phyloP scores from a whole-genome alignment of 2,888 invertebrate species.

The Galerucella nymphaeae region DNA sequence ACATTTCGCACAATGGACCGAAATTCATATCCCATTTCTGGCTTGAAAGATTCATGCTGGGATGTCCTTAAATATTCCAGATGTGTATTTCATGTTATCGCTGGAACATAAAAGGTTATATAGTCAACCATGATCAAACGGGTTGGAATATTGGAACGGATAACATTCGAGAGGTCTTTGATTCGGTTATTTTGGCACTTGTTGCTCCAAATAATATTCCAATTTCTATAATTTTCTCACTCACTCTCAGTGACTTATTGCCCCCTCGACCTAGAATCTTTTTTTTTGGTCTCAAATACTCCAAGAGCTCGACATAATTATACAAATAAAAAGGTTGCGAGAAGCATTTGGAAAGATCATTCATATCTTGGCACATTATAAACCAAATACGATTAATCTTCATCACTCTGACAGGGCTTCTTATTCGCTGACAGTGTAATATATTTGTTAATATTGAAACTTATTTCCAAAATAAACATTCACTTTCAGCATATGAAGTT shows the following conservation, averaged over 20 bases:
- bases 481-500: no score
- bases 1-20: slow-evolving; percentile 46
- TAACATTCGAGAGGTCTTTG: no score
- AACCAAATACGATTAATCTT: slow-evolving; percentile 5
- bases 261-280: no score
- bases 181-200: no score
- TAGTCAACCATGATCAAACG: slow-evolving; percentile 24
- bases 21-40: slow-evolving; percentile 49
- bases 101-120: slow-evolving; percentile 49
- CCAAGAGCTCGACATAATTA: not conserved
- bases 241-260: no score
- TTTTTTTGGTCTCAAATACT: not conserved
- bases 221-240: no score
- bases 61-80: slow-evolving; percentile 48
- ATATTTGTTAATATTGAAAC: not conserved
- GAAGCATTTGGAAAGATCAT: not conserved
- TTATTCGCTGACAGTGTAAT: not conserved
- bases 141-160: slow-evolving; percentile 18
- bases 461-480: not conserved
- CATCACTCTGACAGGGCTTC: not conserved
- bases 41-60: slow-evolving; percentile 41
- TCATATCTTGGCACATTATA: not conserved
- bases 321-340: not conserved
- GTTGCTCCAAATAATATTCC: no score
- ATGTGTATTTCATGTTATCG: slow-evolving; percentile 52